Base-by-base conservation (phyloP, 2,888 invertebrate species). In the Drosophila longiperda region DNA sequence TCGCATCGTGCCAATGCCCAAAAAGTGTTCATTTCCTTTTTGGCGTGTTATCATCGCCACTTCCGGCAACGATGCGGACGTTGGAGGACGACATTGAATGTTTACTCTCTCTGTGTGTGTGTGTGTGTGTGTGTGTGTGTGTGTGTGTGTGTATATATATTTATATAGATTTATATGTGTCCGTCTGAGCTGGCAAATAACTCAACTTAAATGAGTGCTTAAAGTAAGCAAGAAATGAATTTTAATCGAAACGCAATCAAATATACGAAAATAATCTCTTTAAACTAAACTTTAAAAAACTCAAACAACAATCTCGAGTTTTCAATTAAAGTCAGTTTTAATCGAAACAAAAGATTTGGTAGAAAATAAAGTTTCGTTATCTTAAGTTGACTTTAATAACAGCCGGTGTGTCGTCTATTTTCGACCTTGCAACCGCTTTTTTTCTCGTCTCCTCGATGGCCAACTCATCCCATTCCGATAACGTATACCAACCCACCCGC, bases 1-100 rank as follows among this genome's bases (percentile, higher is more conserved):
- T 60, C 60, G 65, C 75, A 29, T 26, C 59, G 26, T 48, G 67
- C 23, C 83, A 72, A 77, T 82, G 83, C 69, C 83, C 78, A 82
- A 89, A 87, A 89, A 83, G 82, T 78, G 80, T 90, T 90, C 90
- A 89, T 91, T 91, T 91, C 91, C 90, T 84, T 75, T 88, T 81
- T 76, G 84, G 82, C 83, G 82, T 78, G 83, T 83, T 84, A 84
- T 84, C 91, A 91, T 89, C 89, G 84, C 78, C 90, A 83, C 82
- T 87, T 91, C 91, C 78, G 73, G 70, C 61, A 72, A 67, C 73
- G 66, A 65, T 69, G 66, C 32, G 50, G 54, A 68, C 63, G 60
- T 45, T 58, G 63, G 40, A 62, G 66, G 45, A 70, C 66, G 81
- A 76, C 84, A 76, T 73, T 86, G 72, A 80, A 65, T 63, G 65